Conservation (phyloP, 2,888 invertebrate genomes). For the Heliothis peltigera region DNA sequence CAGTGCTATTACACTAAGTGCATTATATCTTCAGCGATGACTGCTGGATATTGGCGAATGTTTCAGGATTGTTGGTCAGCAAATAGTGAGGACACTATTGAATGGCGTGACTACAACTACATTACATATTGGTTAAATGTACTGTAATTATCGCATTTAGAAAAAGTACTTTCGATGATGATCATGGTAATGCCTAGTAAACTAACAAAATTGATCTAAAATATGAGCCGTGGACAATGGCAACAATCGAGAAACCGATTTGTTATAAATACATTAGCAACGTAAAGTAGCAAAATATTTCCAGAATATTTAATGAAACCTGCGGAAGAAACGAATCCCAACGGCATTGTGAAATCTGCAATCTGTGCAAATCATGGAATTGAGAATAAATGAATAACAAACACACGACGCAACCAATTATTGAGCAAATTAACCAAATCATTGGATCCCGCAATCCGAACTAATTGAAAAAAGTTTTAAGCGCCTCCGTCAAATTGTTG, state of each 20-base stretch:
- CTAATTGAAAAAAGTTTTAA: conserved; percentile 60
- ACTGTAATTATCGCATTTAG: too few relatives aligned
- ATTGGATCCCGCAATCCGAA: conserved; percentile 49
- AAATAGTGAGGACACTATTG: too few relatives aligned
- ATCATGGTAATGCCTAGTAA: too few relatives aligned
- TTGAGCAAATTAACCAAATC: conserved; percentile 59
- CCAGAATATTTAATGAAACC: conserved; percentile 23
- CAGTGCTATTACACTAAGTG: too few relatives aligned
- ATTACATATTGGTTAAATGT: too few relatives aligned
- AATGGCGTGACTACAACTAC: too few relatives aligned
- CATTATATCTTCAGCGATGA: too few relatives aligned
- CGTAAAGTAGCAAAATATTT: conserved; percentile 2
- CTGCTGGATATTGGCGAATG: too few relatives aligned
- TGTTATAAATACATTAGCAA: not conserved
- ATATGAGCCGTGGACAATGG: not conserved
- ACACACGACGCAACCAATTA: conserved; percentile 48
- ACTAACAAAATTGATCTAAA: too few relatives aligned
- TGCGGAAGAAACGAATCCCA: conserved; percentile 26
- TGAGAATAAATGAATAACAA: conserved; percentile 56
- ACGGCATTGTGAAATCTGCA: conserved; percentile 35
- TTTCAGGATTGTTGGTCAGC: too few relatives aligned
- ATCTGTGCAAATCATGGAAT: conserved; percentile 44
- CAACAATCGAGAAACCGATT: not conserved
- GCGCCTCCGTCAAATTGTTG: conserved; percentile 59
- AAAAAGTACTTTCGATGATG: too few relatives aligned